A percentile compares a stretch with the other conserved stretches of the same genome.
phyloP scores from a whole-genome alignment of 2,797 vertebrate species.

The Manis pentadactyla region DNA sequence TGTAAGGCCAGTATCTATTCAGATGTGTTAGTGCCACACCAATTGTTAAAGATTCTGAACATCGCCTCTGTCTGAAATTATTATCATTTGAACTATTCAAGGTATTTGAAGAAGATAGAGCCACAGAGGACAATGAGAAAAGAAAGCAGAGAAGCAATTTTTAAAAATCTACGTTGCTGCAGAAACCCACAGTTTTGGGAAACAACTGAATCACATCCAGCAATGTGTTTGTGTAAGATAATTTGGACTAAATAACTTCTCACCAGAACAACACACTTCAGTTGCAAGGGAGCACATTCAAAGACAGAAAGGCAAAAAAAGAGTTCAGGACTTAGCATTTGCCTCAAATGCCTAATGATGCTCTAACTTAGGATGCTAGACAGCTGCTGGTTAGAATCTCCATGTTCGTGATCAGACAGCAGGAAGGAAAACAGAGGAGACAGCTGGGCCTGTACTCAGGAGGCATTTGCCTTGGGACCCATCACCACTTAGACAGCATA shows the following conservation, averaged over 20 bases:
- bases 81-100: neutral
- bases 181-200: neutral
- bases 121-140: neutral
- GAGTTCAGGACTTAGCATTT: neutral
- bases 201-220: neutral
- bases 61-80: neutral
- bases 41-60: neutral
- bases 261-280: neutral
- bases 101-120: neutral
- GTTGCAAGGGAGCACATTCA: neutral
- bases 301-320: neutral
- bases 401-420: neutral
- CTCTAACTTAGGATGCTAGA: neutral
- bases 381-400: neutral
- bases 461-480: neutral
- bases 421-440: neutral
- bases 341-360: neutral
- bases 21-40: neutral
- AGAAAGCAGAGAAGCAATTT: neutral
- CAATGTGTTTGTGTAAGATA: neutral
- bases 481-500: neutral
- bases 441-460: neutral
- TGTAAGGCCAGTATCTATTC: neutral
- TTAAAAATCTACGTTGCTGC: neutral
- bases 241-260: neutral